Evolutionary conservation across 2,113 vertebrate genomes (phyloP).

Genomic region (Campylomormyrus tamandua): DNA sequence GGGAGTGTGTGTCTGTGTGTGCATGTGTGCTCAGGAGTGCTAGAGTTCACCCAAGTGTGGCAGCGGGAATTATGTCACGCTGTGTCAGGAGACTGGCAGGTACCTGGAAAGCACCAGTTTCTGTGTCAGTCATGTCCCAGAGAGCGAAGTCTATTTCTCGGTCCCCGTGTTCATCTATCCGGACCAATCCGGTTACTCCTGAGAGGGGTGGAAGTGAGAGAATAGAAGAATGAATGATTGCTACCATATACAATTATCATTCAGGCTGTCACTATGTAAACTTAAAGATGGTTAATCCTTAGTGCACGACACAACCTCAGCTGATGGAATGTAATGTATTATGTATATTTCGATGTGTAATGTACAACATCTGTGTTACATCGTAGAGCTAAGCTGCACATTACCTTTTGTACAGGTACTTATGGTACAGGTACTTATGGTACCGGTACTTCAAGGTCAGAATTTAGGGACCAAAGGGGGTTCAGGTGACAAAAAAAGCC

Average conservation of each 20-base stretch:
- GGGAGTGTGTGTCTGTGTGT: not conserved
- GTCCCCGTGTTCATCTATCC: slow-evolving; percentile 76
- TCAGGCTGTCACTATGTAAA: not conserved
- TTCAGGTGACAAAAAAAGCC: not conserved
- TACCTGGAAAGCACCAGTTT: slow-evolving; percentile 70
- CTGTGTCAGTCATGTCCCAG: slow-evolving; percentile 75
- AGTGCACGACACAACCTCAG: not conserved
- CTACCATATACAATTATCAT: not conserved
- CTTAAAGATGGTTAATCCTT: not conserved
- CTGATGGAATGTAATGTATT: not conserved
- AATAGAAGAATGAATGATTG: not conserved
- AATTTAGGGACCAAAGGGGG: not conserved
- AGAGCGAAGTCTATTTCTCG: slow-evolving; percentile 80
- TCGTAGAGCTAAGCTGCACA: not conserved
- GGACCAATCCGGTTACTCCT: slow-evolving; percentile 75
- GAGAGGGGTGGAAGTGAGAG: not conserved
- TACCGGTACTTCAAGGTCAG: not conserved
- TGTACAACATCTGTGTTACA: not conserved
- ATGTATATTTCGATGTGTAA: not conserved
- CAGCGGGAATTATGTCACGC: not conserved
- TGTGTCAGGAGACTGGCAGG: slow-evolving; percentile 10
- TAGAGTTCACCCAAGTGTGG: not conserved
- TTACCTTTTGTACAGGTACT: not conserved
- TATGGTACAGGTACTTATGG: not conserved
- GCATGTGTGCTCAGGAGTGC: not conserved